These are phyloP conservation scores for Trissolcus japonicus DNA, from an alignment of 2,888 invertebrate species.

Conservation along the genomic window DNA sequence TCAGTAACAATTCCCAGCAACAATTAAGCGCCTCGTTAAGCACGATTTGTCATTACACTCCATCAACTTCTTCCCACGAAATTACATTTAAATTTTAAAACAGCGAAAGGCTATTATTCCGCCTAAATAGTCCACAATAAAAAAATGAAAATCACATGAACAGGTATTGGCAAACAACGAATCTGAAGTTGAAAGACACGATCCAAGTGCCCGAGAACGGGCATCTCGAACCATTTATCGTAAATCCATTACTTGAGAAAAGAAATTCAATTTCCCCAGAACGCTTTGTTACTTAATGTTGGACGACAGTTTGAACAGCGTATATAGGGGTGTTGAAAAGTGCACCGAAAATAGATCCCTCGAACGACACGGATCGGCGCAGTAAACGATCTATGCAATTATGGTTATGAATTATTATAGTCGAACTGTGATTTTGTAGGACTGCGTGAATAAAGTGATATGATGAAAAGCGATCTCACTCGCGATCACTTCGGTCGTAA, in stretches of 20 bases:
- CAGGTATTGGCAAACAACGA: slow-evolving; percentile 1
- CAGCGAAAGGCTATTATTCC: slow-evolving; percentile 10
- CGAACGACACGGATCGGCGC: not conserved
- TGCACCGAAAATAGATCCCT: not conserved
- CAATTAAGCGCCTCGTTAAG: too few species aligned
- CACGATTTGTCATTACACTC: not conserved
- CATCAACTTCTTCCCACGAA: slow-evolving; percentile 13
- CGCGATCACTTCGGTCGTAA: too few species aligned
- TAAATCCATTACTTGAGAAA: slow-evolving; percentile 34
- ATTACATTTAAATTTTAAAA: slow-evolving; percentile 13
- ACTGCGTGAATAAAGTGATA: not conserved
- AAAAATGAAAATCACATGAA: slow-evolving; percentile 11
- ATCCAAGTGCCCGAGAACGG: slow-evolving; percentile 13
- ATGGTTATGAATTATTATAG: not conserved
- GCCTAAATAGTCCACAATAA: slow-evolving; percentile 12
- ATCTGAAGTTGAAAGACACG: slow-evolving; percentile 13
- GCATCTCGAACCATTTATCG: slow-evolving; percentile 27
- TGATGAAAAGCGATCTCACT: too few species aligned
- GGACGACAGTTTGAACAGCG: slow-evolving; percentile 7
- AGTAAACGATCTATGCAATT: not conserved
- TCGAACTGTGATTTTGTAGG: too few species aligned
- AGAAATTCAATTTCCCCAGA: slow-evolving; percentile 33
- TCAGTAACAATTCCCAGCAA: too few species aligned
- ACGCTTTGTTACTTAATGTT: slow-evolving; percentile 34
- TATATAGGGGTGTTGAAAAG: not conserved